Percentiles rank a stretch among this genome's conserved stretches.
Evolutionary conservation across 2,113 vertebrate species (phyloP).

Genomic region (Upupa epops): DNA sequence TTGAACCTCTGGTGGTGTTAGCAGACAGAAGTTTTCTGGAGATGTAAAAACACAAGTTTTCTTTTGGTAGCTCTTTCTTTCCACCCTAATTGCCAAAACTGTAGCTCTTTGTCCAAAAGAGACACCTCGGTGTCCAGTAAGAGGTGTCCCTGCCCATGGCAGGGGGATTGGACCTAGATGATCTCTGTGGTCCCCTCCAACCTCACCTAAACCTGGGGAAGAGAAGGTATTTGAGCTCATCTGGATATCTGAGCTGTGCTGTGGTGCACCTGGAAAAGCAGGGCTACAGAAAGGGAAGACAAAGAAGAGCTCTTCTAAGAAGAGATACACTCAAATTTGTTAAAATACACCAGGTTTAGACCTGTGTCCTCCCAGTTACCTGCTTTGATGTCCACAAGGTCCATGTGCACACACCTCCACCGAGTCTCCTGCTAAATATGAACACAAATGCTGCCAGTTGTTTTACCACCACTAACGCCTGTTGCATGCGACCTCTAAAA

Average conservation of each 20-base stretch:
- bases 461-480: neutral
- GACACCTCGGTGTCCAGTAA: neutral
- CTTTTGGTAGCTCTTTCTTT: neutral
- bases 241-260: neutral
- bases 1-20: neutral
- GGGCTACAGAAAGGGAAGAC: neutral
- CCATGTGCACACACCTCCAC: neutral
- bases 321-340: neutral
- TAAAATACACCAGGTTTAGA: neutral
- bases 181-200: no score
- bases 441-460: neutral
- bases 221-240: fast-evolving
- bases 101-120: neutral
- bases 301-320: neutral
- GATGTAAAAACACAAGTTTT: neutral
- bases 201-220: neutral
- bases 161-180: no score
- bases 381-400: neutral
- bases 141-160: no score
- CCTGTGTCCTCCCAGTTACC: neutral
- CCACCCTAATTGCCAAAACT: neutral
- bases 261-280: neutral
- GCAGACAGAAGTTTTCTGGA: neutral
- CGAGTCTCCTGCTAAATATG: neutral
- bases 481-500: neutral